Evolutionary conservation across 2,888 invertebrate species (phyloP).

Genomic region (Oxytorus armatus): DNA sequence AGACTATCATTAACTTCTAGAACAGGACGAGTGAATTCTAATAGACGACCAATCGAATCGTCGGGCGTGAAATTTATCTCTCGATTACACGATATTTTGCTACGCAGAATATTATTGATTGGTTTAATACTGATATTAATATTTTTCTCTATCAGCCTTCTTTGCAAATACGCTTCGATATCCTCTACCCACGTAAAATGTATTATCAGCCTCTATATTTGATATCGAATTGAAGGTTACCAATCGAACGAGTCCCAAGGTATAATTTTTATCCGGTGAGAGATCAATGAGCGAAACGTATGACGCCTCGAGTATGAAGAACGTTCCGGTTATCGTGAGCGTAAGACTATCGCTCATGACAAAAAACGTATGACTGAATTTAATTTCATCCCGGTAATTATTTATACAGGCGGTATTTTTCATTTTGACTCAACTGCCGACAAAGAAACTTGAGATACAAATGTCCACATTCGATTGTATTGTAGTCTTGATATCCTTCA

Average conservation of each 20-base stretch:
- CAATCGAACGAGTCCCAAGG: conserved; percentile 76
- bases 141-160: not conserved
- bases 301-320: conserved; percentile 69
- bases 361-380: not conserved
- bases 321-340: conserved; percentile 72
- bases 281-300: conserved; percentile 75
- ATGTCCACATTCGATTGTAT: conserved; percentile 17
- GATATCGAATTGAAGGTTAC: conserved; percentile 77
- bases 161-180: not conserved
- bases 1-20: conserved; percentile 65
- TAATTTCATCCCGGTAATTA: not conserved
- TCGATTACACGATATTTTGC: conserved; percentile 7
- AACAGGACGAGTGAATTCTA: conserved; percentile 71
- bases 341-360: conserved; percentile 70
- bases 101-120: not conserved
- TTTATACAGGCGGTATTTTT: conserved; percentile 42
- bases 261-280: conserved; percentile 70
- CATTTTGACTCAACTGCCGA: conserved; percentile 24
- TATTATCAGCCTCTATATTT: conserved; percentile 77
- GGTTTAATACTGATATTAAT: not conserved
- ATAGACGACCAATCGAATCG: conserved; percentile 68
- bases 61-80: conserved; percentile 10
- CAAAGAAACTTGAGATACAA: conserved; percentile 50
- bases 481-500: conserved; percentile 55
- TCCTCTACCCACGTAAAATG: conserved; percentile 36